Conservation (phyloP, 2,888 invertebrate genomes). For the Agrochola lychnidis region DNA sequence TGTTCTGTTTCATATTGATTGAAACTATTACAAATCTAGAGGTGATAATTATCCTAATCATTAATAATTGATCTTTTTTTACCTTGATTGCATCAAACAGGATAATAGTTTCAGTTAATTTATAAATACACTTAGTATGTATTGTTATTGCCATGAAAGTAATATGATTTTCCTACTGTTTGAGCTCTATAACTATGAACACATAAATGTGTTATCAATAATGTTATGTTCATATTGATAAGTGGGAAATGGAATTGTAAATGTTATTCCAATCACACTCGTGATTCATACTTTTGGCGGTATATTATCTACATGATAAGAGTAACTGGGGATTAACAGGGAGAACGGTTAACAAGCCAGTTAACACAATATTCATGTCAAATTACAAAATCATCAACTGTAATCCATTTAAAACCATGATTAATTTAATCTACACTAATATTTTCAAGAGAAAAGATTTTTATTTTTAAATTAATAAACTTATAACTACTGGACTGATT, state of each 20-base stretch:
- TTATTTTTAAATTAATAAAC: too few species aligned
- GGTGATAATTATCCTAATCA: not conserved
- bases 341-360: constrained; percentile 11
- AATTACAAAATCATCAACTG: constrained; percentile 33
- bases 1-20: constrained; percentile 1
- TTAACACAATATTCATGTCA: constrained; percentile 29
- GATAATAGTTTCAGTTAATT: constrained; percentile 4
- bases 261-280: constrained; percentile 39
- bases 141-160: constrained; percentile 36
- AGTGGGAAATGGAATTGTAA: constrained; percentile 49
- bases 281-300: constrained; percentile 47
- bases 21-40: not conserved
- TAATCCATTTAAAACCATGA: not conserved
- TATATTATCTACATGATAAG: constrained; percentile 52
- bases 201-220: constrained; percentile 53
- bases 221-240: constrained; percentile 59
- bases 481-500: too few species aligned
- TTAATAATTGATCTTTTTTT: not conserved
- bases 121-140: constrained; percentile 28
- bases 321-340: constrained; percentile 49
- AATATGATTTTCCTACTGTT: constrained; percentile 56
- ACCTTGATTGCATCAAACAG: constrained; percentile 7
- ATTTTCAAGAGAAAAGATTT: too few species aligned
- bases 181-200: constrained; percentile 6
- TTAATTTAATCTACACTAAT: constrained; percentile 1